Base-by-base conservation (phyloP, 2,888 invertebrate genomes). In the Ctena decussata region DNA sequence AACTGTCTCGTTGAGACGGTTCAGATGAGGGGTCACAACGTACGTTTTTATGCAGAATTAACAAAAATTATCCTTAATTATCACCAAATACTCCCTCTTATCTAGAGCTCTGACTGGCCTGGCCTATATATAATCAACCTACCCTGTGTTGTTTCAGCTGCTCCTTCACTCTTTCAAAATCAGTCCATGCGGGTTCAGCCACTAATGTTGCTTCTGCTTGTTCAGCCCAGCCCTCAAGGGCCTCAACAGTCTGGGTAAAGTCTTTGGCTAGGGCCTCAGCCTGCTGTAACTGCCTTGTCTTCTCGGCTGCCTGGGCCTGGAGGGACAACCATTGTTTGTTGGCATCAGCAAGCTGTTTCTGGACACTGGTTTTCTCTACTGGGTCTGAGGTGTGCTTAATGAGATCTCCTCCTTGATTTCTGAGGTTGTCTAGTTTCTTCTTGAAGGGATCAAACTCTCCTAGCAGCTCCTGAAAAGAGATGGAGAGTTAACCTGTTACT, bases 361-460 rank as follows among this genome's bases (percentile, higher is more conserved):
- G 94, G 8, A 93, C 91, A 0, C 80, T 80, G 21, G 92, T 91
- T 89, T 94, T 94, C 89, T 94, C 94, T 0, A 88, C 79, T 0
- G 90, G 86, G 60, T 93, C 92, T 11, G 91, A 83, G 15, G 91
- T 91, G 81, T 93, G 92, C 18, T 89, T 85, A 41, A 93, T 92
- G 15, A 94, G 87, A 57, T 93, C 92, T 57, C 92, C 90, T n/a
- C 94, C 94, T 65, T 91, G 93, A 35, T 86, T 88, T 24, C 93
- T 88, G n/a, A 94, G 87, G 24, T 82, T 85, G 75, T 92, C 90
- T 49, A 94, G 77, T 32, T 91, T 90, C 30, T 90, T 84, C 75
- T 93, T 92, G 84, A 93, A 92, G 0, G 91, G 90, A 35, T 91
- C 92, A 90, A 94, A 92, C 82, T 93, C 92, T 24, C 84, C 77